A percentile compares a stretch with the other conserved stretches of the same genome.
phyloP scores from a whole-genome alignment of 2,113 vertebrate genomes.

The Myotis lucifugus region DNA sequence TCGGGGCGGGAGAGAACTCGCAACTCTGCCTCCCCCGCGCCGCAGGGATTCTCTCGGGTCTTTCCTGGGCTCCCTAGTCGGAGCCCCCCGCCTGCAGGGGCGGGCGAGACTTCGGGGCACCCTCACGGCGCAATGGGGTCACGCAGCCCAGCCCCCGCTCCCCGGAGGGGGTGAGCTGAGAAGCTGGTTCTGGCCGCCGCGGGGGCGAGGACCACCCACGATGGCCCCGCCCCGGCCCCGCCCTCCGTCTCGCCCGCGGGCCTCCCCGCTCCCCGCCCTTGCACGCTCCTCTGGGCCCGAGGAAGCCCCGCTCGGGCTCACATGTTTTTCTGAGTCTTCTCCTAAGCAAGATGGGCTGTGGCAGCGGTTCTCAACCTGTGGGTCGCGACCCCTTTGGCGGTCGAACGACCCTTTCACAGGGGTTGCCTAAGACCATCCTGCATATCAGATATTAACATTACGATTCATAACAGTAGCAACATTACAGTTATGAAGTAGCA shows the following conservation, averaged over 20 bases:
- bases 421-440: too few species aligned
- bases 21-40: neutral
- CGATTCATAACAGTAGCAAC: too few species aligned
- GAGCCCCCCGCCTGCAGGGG: neutral
- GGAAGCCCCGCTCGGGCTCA: fast-evolving
- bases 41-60: neutral
- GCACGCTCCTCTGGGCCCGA: neutral
- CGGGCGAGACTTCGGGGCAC: neutral
- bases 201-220: conserved; percentile 63
- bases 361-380: too few species aligned
- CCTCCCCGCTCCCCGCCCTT: neutral
- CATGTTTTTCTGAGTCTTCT: neutral
- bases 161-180: fast-evolving
- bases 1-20: neutral
- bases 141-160: neutral
- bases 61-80: neutral
- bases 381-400: too few species aligned
- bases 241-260: fast-evolving
- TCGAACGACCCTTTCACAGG: too few species aligned
- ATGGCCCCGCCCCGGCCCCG: neutral
- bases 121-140: fast-evolving
- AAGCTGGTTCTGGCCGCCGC: fast-evolving
- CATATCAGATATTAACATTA: too few species aligned
- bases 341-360: too few species aligned
- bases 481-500: too few species aligned